These are phyloP conservation scores for Myotis vivesi DNA, from an alignment of 2,797 vertebrate species.

Conservation along the genomic window DNA sequence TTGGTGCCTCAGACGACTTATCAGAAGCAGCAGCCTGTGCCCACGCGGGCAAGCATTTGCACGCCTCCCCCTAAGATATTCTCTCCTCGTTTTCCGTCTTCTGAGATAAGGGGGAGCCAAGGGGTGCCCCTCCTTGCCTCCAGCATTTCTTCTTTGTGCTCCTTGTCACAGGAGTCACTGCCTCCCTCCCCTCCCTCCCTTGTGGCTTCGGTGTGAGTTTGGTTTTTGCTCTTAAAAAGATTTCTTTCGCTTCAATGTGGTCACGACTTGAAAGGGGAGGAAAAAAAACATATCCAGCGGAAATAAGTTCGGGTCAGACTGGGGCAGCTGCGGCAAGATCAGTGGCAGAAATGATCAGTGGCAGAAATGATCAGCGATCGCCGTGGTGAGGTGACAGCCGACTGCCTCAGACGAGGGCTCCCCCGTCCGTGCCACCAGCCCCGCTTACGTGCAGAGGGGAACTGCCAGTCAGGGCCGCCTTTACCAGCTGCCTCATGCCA, in stretches of 20 bases:
- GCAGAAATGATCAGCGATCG: neutral
- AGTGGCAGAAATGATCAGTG: neutral
- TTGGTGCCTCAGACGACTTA: neutral
- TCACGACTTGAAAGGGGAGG: conserved; percentile 18
- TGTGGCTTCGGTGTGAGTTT: neutral
- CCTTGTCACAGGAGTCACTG: neutral
- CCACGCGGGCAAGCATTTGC: neutral
- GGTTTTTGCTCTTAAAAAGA: conserved; percentile 21
- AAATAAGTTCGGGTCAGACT: conserved; percentile 21
- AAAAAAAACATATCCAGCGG: neutral
- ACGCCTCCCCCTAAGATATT: neutral
- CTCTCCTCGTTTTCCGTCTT: neutral
- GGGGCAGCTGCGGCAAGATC: neutral
- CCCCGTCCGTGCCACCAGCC: fast-evolving
- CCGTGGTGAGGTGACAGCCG: neutral
- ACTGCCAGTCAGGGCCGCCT: neutral
- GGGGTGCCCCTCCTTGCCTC: neutral
- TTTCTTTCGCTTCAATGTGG: conserved; percentile 24
- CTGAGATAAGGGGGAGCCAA: neutral
- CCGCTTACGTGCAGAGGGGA: neutral
- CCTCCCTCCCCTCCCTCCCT: neutral
- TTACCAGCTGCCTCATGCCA: neutral
- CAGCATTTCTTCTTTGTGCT: neutral
- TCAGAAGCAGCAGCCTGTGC: neutral
- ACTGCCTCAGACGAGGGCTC: neutral